Evolutionary conservation across 2,113 vertebrate genomes (phyloP).

Genomic region (Carassius carassius): DNA sequence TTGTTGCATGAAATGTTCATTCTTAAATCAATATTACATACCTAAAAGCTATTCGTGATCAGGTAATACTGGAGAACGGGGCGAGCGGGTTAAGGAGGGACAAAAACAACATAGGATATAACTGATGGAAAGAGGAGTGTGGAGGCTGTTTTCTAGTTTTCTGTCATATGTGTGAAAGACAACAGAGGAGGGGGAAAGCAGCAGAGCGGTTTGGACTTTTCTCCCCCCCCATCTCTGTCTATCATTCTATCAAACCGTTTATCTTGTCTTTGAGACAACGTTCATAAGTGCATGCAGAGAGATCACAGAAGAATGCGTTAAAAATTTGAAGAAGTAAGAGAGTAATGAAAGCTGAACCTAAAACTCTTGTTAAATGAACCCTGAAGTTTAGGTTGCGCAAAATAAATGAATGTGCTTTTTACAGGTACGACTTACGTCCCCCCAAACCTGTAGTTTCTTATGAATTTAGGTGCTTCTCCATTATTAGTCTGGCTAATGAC

Average conservation of each 20-base stretch:
- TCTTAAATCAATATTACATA: neutral
- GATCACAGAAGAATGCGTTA: neutral
- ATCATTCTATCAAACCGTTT: conserved; percentile 29
- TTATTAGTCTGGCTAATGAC: neutral
- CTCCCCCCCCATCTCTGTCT: conserved; percentile 33
- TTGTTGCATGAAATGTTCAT: neutral
- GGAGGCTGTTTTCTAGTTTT: conserved; percentile 58
- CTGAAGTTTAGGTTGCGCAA: neutral
- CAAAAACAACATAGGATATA: conserved; percentile 36
- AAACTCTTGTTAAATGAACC: no score
- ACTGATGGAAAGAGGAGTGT: conserved; percentile 46
- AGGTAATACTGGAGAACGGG: neutral
- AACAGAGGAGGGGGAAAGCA: conserved; percentile 61
- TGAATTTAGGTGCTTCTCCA: neutral
- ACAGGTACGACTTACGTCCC: neutral
- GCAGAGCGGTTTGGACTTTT: conserved; percentile 55
- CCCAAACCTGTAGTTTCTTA: neutral
- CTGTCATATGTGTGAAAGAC: conserved; percentile 55
- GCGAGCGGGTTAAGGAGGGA: neutral
- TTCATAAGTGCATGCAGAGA: conserved; percentile 29
- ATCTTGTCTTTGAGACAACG: conserved; percentile 15
- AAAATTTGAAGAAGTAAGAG: neutral
- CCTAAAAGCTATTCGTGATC: neutral
- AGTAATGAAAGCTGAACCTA: neutral
- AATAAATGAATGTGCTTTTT: neutral